Base-by-base conservation (phyloP, 37 sponge, comb jelly and placozoan species). In the Dysidea cf. avara region DNA sequence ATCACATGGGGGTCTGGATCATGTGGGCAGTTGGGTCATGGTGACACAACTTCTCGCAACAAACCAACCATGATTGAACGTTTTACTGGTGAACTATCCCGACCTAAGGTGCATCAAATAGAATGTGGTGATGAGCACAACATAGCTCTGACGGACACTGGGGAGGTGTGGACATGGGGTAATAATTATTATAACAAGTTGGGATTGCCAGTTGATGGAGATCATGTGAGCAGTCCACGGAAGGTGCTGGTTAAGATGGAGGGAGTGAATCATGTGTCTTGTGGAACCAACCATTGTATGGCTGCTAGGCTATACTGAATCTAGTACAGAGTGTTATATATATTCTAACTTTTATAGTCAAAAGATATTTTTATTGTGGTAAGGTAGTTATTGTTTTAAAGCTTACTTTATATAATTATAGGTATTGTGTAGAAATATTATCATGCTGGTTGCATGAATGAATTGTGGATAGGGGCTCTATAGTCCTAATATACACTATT, bases 111-210 rank as follows among this genome's bases (percentile, higher is more conserved):
- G 4, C 20, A 22, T 0, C 73, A 73, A 31, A 72, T 82, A 29
- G 51, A 65, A 16, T 87, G 88, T 82, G 88, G 88, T 4, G 83
- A 81, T 50, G 64, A 72, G 0, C 82, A 82, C 54, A 82, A 78
- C 14, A 51, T 87, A 1, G 88, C 83, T 16, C 38, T 87, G 28
- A 52, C 72, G 1, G 51, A 22, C 7, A 7, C 14, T 66, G 81
- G 81, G 1, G 13, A 55, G 13, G 37, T 87, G 43, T 82, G 78
- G 77, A 48, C 68, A 7, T 87, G 77, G 72, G 88, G 88, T 1
- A 74, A 59, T 65, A 38, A 35, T n/a, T 43, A 77, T 16, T 72
- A 77, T 21, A 83, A 83, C 33, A 81, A 78, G 74, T 57, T 82
- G 43, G 83, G 83, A 29, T 48, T 68, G 0, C 39, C 68, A 14